Evolutionary conservation across 2,888 invertebrate species (phyloP).

Genomic region (Drosophila niveifrons): DNA sequence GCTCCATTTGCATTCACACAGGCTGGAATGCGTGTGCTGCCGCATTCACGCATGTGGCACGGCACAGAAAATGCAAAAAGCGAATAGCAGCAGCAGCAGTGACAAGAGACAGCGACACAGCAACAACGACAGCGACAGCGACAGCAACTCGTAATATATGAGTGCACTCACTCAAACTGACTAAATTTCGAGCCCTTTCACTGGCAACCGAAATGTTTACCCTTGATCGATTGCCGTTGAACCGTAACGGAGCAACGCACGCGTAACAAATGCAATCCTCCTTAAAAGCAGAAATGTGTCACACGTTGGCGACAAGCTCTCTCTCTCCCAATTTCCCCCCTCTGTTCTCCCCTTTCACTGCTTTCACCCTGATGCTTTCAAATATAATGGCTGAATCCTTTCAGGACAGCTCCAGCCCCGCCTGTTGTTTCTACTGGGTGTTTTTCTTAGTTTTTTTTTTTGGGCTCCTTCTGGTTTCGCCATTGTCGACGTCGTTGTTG

Average conservation of each 20-base stretch:
- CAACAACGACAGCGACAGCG: background rate
- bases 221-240: slow-evolving; percentile 82
- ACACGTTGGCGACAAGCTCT: slow-evolving; percentile 67
- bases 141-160: slow-evolving; percentile 64
- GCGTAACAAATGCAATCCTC: slow-evolving; percentile 81
- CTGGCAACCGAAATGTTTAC: slow-evolving; percentile 69
- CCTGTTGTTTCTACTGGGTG: slow-evolving; percentile 55
- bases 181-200: slow-evolving; percentile 67
- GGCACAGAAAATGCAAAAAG: slow-evolving; percentile 28
- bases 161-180: slow-evolving; percentile 81
- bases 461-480: slow-evolving; percentile 49
- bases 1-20: slow-evolving; percentile 51
- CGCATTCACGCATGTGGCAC: slow-evolving; percentile 21
- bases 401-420: slow-evolving; percentile 60
- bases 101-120: slow-evolving; percentile 2
- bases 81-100: slow-evolving; percentile 22
- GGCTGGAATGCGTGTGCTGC: slow-evolving; percentile 23
- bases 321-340: background rate
- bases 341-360: background rate
- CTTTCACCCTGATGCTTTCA: slow-evolving; percentile 40
- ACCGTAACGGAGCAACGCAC: slow-evolving; percentile 77
- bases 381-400: slow-evolving; percentile 75
- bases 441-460: slow-evolving; percentile 32
- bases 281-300: slow-evolving; percentile 84
- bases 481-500: slow-evolving; percentile 73